Evolutionary conservation across 2,888 invertebrate genomes (phyloP).

Genomic region (Mythimna lalbum): DNA sequence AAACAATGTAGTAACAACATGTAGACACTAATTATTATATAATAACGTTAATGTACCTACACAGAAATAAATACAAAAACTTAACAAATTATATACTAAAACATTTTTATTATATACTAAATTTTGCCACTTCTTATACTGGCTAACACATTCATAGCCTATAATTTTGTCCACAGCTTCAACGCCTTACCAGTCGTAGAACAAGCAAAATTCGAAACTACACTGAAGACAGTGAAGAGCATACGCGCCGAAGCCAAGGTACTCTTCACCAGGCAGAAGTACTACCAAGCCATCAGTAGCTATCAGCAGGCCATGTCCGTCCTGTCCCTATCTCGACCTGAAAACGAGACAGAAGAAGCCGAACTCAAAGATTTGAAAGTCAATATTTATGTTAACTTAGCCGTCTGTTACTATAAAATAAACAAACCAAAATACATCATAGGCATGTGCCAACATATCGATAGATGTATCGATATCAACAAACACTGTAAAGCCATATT

Average conservation of each 20-base stretch:
- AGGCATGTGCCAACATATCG: constrained; percentile 81
- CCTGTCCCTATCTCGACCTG: constrained; percentile 73
- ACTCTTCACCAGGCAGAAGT: constrained; percentile 74
- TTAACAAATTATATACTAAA: no score
- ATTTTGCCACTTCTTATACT: constrained; percentile 1
- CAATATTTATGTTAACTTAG: constrained; percentile 79
- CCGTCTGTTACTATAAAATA: constrained; percentile 82
- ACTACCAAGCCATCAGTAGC: constrained; percentile 73
- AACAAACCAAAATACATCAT: constrained; percentile 81
- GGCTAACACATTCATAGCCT: no score
- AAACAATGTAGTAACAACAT: no score
- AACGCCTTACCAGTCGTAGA: constrained; percentile 80
- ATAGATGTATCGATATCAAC: constrained; percentile 75
- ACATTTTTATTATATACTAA: no score
- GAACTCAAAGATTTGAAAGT: constrained; percentile 77
- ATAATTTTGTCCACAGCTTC: constrained; percentile 73
- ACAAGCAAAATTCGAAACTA: constrained; percentile 80
- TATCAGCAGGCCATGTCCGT: constrained; percentile 82
- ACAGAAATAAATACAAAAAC: no score
- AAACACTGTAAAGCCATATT: constrained; percentile 82
- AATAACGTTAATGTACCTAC: no score
- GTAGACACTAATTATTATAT: no score
- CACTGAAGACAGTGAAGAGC: constrained; percentile 77
- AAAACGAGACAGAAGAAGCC: constrained; percentile 67
- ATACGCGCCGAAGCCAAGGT: constrained; percentile 78